Evolutionary conservation across 2,888 invertebrate species (phyloP).

Genomic region (Cerastis leucographa): DNA sequence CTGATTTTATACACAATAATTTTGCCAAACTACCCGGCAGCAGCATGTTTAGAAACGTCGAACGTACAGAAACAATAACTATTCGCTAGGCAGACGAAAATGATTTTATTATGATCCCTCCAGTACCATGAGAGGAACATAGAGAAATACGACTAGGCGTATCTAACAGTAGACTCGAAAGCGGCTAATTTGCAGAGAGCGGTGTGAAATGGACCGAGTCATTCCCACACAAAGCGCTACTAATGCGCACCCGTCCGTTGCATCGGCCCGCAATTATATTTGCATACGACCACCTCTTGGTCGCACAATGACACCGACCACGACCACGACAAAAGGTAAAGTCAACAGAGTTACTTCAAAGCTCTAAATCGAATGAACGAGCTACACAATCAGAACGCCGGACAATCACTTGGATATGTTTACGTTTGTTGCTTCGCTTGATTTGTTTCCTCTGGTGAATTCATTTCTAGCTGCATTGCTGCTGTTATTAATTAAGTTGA

Average conservation of each 20-base stretch:
- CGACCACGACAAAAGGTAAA: slow-evolving; percentile 72
- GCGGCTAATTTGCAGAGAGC: slow-evolving; percentile 84
- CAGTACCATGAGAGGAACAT: slow-evolving; percentile 58
- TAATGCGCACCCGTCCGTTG: slow-evolving; percentile 85
- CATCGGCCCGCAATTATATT: slow-evolving; percentile 86
- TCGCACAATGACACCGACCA: slow-evolving; percentile 73
- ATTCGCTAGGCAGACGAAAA: slow-evolving; percentile 19
- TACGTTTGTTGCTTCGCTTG: slow-evolving; percentile 27
- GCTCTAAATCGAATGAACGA: slow-evolving; percentile 62
- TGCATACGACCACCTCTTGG: slow-evolving; percentile 84
- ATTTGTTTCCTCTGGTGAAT: slow-evolving; percentile 32
- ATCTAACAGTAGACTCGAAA: slow-evolving; percentile 76
- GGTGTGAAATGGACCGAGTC: slow-evolving; percentile 87
- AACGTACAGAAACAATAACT: not conserved
- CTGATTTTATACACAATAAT: not conserved
- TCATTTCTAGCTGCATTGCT: not conserved
- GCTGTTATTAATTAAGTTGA: not conserved
- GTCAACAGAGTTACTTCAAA: slow-evolving; percentile 70
- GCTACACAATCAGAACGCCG: slow-evolving; percentile 57
- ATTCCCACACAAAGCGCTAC: slow-evolving; percentile 85
- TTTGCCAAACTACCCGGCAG: not conserved
- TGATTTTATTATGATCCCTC: slow-evolving; percentile 46
- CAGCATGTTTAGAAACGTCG: not conserved
- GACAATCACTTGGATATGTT: slow-evolving; percentile 25
- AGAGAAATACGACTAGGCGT: slow-evolving; percentile 73